Conservation (phyloP, 2,113 vertebrate species). For the Callithrix jacchus region DNA sequence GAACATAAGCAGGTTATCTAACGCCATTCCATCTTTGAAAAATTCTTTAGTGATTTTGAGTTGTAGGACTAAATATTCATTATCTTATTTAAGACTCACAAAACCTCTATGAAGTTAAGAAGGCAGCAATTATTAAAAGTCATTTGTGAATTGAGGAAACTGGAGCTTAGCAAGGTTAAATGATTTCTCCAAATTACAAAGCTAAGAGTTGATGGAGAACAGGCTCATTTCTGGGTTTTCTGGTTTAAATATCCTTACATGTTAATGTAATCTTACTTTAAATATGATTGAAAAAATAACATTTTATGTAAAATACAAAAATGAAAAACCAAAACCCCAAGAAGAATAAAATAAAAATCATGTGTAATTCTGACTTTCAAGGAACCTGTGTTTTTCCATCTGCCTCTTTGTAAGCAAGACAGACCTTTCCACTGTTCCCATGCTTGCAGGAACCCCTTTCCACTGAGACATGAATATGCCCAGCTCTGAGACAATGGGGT, state of each 20-base stretch:
- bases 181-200: background rate
- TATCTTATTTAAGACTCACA: background rate
- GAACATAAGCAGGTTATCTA: background rate
- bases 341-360: conserved; percentile 19
- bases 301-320: background rate
- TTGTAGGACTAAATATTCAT: conserved; percentile 30
- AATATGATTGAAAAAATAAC: conserved; percentile 17
- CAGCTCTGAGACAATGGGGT: background rate
- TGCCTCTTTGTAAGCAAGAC: background rate
- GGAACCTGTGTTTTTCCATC: background rate
- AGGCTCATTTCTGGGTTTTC: background rate
- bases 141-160: background rate
- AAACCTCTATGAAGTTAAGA: conserved; percentile 32
- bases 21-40: background rate
- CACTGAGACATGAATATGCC: no score
- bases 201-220: background rate
- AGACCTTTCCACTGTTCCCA: background rate
- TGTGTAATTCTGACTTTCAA: background rate
- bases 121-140: conserved; percentile 31
- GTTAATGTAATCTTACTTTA: background rate
- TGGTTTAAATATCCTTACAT: background rate
- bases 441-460: background rate
- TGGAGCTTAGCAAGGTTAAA: background rate
- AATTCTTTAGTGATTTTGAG: background rate
- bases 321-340: background rate